These are phyloP conservation scores for Trissonchulus latispiculum DNA, from an alignment of 2,888 invertebrate genomes.

Conservation along the genomic window DNA sequence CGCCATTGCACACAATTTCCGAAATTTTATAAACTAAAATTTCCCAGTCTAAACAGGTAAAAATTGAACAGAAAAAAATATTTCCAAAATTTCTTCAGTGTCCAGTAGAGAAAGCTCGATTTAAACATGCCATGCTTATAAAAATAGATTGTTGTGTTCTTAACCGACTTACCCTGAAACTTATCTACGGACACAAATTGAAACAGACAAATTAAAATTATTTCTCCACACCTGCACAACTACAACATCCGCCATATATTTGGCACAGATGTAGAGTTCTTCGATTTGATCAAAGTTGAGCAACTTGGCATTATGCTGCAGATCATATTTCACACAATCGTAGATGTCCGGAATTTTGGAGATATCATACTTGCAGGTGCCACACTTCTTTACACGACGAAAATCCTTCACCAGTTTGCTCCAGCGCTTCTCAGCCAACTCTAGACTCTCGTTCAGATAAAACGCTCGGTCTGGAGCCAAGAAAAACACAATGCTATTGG, in stretches of 20 bases:
- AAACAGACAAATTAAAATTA: slow-evolving; percentile 8
- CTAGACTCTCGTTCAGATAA: slow-evolving; percentile 98
- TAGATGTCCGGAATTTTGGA: slow-evolving; percentile 99
- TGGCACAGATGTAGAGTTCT: slow-evolving; percentile 71
- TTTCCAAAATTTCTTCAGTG: no score
- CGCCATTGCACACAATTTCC: no score
- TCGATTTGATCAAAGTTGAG: slow-evolving; percentile 44
- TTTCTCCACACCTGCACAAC: slow-evolving; percentile 80
- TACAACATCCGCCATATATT: slow-evolving; percentile 93
- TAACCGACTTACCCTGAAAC: no score
- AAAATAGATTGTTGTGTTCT: no score
- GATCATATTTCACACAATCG: slow-evolving; percentile 88
- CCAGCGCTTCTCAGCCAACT: slow-evolving; percentile 92
- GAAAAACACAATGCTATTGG: no score
- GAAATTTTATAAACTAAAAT: no score
- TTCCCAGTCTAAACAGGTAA: no score
- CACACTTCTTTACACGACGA: slow-evolving; percentile 66
- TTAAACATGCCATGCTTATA: no score
- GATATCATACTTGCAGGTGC: slow-evolving; percentile 70
- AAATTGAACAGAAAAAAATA: no score
- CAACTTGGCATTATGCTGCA: slow-evolving; percentile 86
- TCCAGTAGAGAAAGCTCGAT: no score
- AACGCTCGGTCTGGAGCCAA: slow-evolving; percentile 48
- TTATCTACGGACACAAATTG: no score
- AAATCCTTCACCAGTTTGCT: slow-evolving; percentile 97